Conservation (phyloP, 2,113 vertebrate species). For the Cariama cristata region DNA sequence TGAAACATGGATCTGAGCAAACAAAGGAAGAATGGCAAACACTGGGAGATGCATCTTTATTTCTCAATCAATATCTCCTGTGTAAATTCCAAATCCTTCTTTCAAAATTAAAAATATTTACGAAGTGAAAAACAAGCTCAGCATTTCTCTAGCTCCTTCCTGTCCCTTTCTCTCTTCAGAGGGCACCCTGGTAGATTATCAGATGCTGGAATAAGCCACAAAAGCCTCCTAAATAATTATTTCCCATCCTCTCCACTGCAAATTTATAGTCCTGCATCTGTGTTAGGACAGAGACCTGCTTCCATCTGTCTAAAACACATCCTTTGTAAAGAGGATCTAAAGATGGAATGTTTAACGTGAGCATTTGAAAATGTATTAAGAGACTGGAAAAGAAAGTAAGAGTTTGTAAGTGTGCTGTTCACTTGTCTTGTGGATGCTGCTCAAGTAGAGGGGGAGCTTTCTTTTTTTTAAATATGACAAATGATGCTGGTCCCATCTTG, state of each 20-base stretch:
- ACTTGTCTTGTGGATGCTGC: not conserved
- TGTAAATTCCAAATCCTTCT: not conserved
- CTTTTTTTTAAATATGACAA: slow-evolving; percentile 45
- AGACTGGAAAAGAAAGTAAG: not conserved
- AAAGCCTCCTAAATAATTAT: slow-evolving; percentile 21
- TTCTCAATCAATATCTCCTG: not conserved
- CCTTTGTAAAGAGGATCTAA: not conserved
- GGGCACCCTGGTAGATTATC: not conserved
- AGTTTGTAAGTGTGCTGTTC: not conserved
- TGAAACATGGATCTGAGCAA: not conserved
- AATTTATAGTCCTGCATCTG: slow-evolving; percentile 23
- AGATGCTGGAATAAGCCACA: slow-evolving; percentile 9
- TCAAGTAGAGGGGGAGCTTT: not conserved
- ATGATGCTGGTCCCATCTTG: slow-evolving; percentile 29
- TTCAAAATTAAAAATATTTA: slow-evolving; percentile 21
- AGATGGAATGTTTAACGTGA: not conserved
- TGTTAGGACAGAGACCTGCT: slow-evolving; percentile 14
- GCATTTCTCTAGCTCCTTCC: not conserved
- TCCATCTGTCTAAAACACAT: not conserved
- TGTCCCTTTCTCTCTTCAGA: not conserved
- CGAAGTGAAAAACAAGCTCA: slow-evolving; percentile 19
- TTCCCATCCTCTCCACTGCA: not conserved
- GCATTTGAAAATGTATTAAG: not conserved
- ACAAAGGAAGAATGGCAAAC: not conserved
- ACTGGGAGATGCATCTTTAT: not conserved